Base-by-base conservation (phyloP, 35 echinoderm and acorn worm genomes). In the Holothuria glaberrima region DNA sequence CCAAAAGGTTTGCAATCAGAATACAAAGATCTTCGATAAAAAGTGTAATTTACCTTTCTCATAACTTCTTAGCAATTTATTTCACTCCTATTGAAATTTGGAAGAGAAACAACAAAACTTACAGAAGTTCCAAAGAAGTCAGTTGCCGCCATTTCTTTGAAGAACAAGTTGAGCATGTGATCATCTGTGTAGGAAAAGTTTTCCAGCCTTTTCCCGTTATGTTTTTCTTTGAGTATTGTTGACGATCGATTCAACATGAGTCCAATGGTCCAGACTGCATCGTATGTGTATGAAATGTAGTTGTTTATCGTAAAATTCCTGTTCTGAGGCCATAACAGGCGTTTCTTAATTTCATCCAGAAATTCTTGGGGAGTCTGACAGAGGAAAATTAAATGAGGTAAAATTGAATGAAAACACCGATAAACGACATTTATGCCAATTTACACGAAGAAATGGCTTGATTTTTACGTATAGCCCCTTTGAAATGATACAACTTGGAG, bases 101-200 rank as follows among this genome's bases (percentile, higher is more conserved):
- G 50, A 75, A 38, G 33, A 21, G 19, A 9, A 21, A 21, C 31
- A 21, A 18, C 22, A 48, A 16, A 73, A 36, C 30, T 75, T n/a
- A 75, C 71, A 7, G 71, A 35, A 18, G 71, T 41, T 41, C 71
- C 71, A 38, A 75, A 75, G 71, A 75, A 75, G 44, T 75, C 71
- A n/a, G 71, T 75, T 19, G 28, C 71, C 44, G 71, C 71, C 44
- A 75, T 41, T 41, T 41, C 33, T n/a, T 75, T 32, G 41, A 75
- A 75, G 33, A 75, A 75, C 34, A 75, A 38, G 10, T 75, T 17
- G 29, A 3, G 22, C 71, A 75, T 41, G 5, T 75, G 26, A 21
- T 75, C 44, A 29, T 75, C 71, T 22, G 12, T 41, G 34, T 75
- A 75, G 19, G 29, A 31, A 38, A 75, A 75, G 34, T 75, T 32